phyloP scores from a whole-genome alignment of 2,113 vertebrate species.

The Bathybates hornii region DNA sequence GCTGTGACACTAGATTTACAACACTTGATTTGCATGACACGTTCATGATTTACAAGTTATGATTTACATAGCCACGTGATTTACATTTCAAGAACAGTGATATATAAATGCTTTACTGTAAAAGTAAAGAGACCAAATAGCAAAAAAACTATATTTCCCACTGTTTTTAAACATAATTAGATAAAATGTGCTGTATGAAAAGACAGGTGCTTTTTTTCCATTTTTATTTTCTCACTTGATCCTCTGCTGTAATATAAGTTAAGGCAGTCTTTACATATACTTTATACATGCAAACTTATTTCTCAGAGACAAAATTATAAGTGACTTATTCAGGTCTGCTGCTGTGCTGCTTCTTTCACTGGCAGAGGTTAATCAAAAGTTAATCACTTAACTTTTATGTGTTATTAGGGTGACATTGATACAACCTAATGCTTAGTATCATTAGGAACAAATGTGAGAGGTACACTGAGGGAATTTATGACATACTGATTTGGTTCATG shows the following conservation, averaged over 20 bases:
- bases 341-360: neutral
- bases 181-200: accelerated
- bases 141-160: neutral
- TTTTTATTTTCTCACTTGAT: neutral
- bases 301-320: neutral
- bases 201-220: neutral
- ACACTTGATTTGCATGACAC: neutral
- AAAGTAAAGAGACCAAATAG: neutral
- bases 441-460: neutral
- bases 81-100: neutral
- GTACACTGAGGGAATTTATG: neutral
- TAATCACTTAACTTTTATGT: neutral
- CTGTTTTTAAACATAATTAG: neutral
- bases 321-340: neutral
- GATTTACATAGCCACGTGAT: accelerated
- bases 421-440: accelerated
- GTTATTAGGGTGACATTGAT: neutral
- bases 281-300: neutral
- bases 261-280: accelerated
- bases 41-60: neutral
- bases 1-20: neutral
- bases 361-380: accelerated
- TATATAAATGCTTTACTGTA: neutral
- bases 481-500: neutral
- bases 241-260: neutral